A percentile compares a stretch with the other conserved stretches of the same genome.
These are phyloP conservation scores for Scaptomyza pallida DNA, from an alignment of 1,140 invertebrate species.

Conservation along the genomic window DNA sequence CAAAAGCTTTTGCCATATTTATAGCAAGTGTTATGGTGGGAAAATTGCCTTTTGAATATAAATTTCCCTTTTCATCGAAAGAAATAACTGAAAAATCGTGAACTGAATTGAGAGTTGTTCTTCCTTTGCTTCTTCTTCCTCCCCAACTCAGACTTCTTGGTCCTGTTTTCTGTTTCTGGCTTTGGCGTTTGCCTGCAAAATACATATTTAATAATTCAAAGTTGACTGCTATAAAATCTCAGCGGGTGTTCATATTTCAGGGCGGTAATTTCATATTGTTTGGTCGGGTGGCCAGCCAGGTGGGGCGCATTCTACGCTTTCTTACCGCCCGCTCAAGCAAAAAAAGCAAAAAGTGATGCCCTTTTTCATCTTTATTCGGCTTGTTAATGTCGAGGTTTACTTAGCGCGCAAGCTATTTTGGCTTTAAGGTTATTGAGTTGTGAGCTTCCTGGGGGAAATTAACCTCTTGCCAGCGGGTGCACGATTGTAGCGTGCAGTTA, in stretches of 20 bases:
- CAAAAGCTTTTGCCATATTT: conserved; percentile 8
- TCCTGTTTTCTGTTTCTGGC: conserved; percentile 5
- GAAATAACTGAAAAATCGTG: conserved; percentile 11
- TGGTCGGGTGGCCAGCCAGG: conserved; percentile 30
- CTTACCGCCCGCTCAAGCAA: conserved; percentile 6
- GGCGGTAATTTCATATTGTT: conserved; percentile 77
- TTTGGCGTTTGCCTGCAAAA: conserved; percentile 59
- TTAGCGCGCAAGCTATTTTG: conserved; percentile 62
- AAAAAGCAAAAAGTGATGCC: conserved; percentile 30
- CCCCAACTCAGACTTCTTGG: too few species aligned
- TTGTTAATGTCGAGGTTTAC: conserved; percentile 76
- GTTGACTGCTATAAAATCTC: conserved; percentile 80
- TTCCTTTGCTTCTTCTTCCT: background rate
- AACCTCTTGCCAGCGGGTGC: conserved; percentile 68
- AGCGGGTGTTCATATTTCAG: conserved; percentile 75
- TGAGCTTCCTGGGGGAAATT: conserved; percentile 77
- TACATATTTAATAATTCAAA: conserved; percentile 82
- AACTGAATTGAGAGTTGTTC: background rate
- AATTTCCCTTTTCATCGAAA: conserved; percentile 5
- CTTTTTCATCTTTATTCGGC: conserved; percentile 34
- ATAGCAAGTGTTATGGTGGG: conserved; percentile 19
- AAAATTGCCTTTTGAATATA: conserved; percentile 17
- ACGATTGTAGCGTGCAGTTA: conserved; percentile 50
- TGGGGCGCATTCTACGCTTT: background rate
- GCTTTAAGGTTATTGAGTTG: conserved; percentile 74